A percentile compares a stretch with the other conserved stretches of the same genome.
Conservation (phyloP, 2,113 vertebrate genomes). For the Guaruba guarouba region DNA sequence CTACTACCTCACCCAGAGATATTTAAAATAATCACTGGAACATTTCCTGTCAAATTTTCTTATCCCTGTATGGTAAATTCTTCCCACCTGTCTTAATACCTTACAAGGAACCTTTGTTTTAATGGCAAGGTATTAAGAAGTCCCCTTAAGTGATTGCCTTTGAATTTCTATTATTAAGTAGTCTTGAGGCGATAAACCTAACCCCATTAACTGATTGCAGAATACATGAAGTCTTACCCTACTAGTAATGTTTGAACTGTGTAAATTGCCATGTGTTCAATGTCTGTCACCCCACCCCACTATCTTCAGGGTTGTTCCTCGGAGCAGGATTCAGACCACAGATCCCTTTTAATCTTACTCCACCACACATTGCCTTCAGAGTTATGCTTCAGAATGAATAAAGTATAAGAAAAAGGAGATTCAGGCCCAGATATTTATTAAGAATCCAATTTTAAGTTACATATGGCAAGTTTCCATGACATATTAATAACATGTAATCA, state of each 20-base stretch:
- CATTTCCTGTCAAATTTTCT: constrained; percentile 7
- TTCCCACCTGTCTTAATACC: neutral
- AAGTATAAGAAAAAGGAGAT: neutral
- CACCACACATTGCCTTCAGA: neutral
- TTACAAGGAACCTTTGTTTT: neutral
- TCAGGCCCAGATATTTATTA: neutral
- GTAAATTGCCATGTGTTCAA: neutral
- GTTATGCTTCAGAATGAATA: neutral
- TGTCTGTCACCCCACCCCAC: neutral
- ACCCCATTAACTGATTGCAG: neutral
- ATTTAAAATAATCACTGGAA: neutral
- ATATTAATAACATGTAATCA: neutral
- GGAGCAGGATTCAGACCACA: neutral
- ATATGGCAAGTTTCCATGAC: neutral
- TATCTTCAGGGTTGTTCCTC: neutral
- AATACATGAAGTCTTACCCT: neutral
- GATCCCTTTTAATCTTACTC: neutral
- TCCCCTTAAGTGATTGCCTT: neutral
- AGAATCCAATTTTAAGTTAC: neutral
- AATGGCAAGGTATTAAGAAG: neutral
- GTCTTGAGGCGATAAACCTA: neutral
- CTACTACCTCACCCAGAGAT: neutral
- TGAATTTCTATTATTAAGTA: neutral
- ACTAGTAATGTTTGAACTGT: neutral
- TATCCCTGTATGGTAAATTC: neutral